These are phyloP conservation scores for Empidonax alnorum DNA, from an alignment of 2,113 vertebrate species.

Conservation along the genomic window DNA sequence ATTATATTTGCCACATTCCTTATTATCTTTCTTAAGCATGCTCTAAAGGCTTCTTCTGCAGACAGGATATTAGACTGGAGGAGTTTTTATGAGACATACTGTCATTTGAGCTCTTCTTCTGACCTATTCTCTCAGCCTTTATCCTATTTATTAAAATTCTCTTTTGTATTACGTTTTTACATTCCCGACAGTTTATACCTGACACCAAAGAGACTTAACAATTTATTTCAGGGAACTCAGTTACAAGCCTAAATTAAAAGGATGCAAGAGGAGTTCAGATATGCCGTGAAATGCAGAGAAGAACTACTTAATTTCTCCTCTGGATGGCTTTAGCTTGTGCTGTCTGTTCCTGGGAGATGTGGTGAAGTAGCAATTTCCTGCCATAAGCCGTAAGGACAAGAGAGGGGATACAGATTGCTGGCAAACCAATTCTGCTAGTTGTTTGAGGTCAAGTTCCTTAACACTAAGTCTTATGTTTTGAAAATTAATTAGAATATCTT, in stretches of 20 bases:
- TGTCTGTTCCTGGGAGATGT: not conserved
- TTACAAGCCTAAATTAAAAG: conserved; percentile 36
- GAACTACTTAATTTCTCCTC: not conserved
- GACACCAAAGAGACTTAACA: not conserved
- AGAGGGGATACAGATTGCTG: not conserved
- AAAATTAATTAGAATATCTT: not conserved
- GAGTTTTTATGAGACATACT: not conserved
- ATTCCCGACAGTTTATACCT: not conserved
- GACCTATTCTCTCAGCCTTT: not conserved
- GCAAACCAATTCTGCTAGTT: not conserved
- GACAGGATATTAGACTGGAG: not conserved
- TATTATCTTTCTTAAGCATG: not conserved
- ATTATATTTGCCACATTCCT: not conserved
- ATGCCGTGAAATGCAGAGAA: not conserved
- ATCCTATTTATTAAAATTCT: conserved; percentile 6
- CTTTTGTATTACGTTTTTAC: not conserved
- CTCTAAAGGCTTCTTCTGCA: conserved; percentile 8
- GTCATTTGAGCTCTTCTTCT: not conserved
- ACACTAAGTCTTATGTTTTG: not conserved
- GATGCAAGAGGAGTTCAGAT: not conserved
- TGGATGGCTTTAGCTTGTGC: not conserved
- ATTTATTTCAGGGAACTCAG: not conserved
- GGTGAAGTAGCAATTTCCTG: not conserved
- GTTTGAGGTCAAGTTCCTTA: not conserved
- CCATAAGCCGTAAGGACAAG: not conserved